A percentile compares a stretch with the other conserved stretches of the same genome.
Evolutionary conservation across 2,113 vertebrate genomes (phyloP).

Genomic region (Ornithorhynchus anatinus): DNA sequence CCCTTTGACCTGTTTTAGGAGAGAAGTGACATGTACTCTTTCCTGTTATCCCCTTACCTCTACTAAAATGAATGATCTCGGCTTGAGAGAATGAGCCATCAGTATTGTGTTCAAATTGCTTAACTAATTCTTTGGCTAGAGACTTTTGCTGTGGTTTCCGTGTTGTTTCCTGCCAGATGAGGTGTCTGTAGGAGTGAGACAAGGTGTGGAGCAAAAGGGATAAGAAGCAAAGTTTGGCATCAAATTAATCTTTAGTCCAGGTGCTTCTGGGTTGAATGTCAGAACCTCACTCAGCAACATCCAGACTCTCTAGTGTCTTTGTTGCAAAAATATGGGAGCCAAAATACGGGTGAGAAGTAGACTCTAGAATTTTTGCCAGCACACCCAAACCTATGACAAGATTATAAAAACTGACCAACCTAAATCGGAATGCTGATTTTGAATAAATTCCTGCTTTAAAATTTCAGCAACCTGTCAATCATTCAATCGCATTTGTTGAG

Average conservation of each 20-base stretch:
- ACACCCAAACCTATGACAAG: constrained; percentile 39
- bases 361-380: constrained; percentile 43
- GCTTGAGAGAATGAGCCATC: constrained; percentile 39
- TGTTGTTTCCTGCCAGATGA: constrained; percentile 57
- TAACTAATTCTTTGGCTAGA: constrained; percentile 54
- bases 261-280: constrained; percentile 28
- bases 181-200: no score
- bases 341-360: constrained; percentile 36
- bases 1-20: no score
- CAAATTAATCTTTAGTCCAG: constrained; percentile 35
- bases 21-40: constrained; percentile 27
- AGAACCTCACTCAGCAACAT: constrained; percentile 29
- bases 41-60: constrained; percentile 42
- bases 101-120: constrained; percentile 56
- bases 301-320: constrained; percentile 30
- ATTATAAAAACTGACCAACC: constrained; percentile 26
- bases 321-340: constrained; percentile 49
- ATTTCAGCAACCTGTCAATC: constrained; percentile 12
- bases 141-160: constrained; percentile 61
- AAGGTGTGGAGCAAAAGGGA: constrained; percentile 23
- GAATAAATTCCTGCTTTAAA: constrained; percentile 5
- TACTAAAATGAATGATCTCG: no score
- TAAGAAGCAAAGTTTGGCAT: constrained; percentile 26
- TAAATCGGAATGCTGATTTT: constrained; percentile 15
- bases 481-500: no score